Conservation (phyloP, 37 sponge, comb jelly and placozoan genomes). For the Hormiphora californensis region DNA sequence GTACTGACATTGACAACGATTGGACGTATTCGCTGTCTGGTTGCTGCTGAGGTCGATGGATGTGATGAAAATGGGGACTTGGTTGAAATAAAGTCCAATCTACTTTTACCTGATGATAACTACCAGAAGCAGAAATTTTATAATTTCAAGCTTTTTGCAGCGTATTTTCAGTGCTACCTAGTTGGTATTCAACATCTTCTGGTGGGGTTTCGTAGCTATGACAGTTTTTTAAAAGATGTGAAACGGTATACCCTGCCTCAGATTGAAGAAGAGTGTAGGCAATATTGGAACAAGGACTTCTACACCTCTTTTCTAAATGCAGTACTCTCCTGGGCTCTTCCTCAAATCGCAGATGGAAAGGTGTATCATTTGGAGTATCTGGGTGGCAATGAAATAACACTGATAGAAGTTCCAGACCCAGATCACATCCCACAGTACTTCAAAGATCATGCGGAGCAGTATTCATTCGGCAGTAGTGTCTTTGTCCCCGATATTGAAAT, state of each 20-base stretch:
- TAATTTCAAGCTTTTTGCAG: background rate
- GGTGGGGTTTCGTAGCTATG: background rate
- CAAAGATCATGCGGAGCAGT: background rate
- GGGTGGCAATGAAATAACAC: background rate
- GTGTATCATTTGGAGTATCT: background rate
- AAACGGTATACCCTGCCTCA: background rate
- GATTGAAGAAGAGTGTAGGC: background rate
- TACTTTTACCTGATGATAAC: background rate
- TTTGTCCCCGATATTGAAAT: no score
- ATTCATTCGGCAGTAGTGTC: no score
- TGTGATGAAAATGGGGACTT: background rate
- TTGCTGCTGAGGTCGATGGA: background rate
- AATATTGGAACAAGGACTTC: background rate
- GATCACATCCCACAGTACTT: constrained; percentile 1
- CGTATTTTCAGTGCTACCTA: constrained; percentile 18
- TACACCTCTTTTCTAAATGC: background rate
- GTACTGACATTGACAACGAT: no score
- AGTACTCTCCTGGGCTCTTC: background rate
- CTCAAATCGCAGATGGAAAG: background rate
- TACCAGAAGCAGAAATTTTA: background rate
- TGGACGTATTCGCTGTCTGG: no score
- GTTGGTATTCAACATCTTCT: background rate
- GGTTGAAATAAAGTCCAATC: background rate
- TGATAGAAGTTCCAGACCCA: background rate
- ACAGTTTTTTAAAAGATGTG: background rate